Conservation (phyloP, 2,797 vertebrate genomes). For the Sylvilagus floridanus region DNA sequence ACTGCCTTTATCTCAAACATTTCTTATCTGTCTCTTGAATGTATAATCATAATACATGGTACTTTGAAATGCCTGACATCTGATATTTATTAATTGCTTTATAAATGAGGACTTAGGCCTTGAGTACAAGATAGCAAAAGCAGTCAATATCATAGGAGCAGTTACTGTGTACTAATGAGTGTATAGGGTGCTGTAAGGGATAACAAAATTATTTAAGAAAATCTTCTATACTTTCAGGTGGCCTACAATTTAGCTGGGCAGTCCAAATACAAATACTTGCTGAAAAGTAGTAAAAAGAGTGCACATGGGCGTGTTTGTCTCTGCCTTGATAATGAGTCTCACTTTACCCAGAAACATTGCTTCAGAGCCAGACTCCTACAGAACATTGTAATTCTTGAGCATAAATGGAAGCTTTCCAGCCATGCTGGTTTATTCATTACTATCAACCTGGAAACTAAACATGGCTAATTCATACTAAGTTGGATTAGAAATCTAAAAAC, state of each 20-base stretch:
- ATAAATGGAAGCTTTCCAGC: background rate
- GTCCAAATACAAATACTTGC: background rate
- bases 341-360: background rate
- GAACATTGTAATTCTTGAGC: background rate
- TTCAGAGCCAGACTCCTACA: background rate
- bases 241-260: conserved; percentile 10
- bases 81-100: conserved; percentile 51
- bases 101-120: conserved; percentile 12
- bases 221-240: conserved; percentile 41
- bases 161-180: conserved; percentile 50
- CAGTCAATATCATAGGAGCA: background rate
- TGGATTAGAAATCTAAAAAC: conserved; percentile 38
- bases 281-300: background rate
- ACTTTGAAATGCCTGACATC: background rate
- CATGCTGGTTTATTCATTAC: background rate
- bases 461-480: background rate
- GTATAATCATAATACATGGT: conserved; percentile 17
- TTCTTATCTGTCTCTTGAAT: conserved; percentile 35
- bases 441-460: background rate
- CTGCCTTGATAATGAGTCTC: background rate
- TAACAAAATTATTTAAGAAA: conserved; percentile 35
- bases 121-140: conserved; percentile 45
- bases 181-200: background rate
- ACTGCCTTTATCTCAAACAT: conserved; percentile 48
- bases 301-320: background rate